phyloP scores from a whole-genome alignment of 1,140 invertebrate genomes.

The Dolichoris vasculosae region DNA sequence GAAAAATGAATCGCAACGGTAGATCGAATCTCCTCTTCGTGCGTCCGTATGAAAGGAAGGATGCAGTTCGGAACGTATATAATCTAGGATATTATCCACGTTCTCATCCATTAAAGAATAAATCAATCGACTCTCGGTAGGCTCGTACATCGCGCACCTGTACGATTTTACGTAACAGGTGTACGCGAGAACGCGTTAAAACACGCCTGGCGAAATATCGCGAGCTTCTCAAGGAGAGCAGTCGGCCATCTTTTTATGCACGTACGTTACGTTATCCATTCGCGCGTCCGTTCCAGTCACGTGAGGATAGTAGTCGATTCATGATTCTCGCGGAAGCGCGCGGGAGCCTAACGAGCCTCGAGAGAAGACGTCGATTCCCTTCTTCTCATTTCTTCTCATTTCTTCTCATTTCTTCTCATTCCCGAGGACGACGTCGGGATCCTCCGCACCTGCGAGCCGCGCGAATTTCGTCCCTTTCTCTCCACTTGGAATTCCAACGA shows the following conservation, averaged over 20 bases:
- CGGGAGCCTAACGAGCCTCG: background rate
- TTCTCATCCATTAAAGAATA: conserved; percentile 16
- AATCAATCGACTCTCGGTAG: conserved; percentile 14
- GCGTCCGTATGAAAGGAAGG: background rate
- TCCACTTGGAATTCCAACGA: background rate
- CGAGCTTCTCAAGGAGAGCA: background rate
- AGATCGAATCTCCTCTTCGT: background rate
- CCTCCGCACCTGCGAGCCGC: background rate
- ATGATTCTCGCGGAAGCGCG: background rate
- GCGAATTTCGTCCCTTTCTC: background rate
- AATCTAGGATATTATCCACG: conserved; percentile 14
- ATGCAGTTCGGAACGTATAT: background rate
- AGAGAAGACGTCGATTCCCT: background rate
- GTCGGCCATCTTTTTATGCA: background rate
- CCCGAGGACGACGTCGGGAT: background rate
- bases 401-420: conserved; percentile 2
- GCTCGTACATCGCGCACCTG: background rate
- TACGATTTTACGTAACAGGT: conserved; percentile 33
- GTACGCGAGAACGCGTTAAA: background rate
- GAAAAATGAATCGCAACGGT: background rate
- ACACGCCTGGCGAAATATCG: background rate
- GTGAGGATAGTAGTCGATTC: background rate
- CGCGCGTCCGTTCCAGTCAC: background rate
- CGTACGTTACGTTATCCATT: no score
- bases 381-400: conserved; percentile 1